A percentile compares a stretch with the other conserved stretches of the same genome.
phyloP scores from a whole-genome alignment of 2,797 vertebrate species.

The Argya squamiceps region DNA sequence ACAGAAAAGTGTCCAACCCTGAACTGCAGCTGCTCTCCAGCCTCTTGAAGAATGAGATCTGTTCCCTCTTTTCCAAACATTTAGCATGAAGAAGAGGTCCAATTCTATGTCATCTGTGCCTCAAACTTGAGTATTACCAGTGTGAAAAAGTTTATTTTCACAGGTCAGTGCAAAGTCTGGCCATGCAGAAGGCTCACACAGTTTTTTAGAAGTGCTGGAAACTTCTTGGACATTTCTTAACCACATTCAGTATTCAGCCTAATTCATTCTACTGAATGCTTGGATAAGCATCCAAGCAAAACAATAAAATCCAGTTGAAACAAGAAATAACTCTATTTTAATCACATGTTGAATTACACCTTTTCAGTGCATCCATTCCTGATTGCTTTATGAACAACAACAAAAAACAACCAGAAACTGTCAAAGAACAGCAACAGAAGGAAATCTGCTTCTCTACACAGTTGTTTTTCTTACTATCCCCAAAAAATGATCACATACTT shows the following conservation, averaged over 20 bases:
- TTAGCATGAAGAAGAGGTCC: background rate
- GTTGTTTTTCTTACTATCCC: background rate
- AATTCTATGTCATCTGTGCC: background rate
- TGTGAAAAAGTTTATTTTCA: background rate
- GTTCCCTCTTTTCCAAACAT: background rate
- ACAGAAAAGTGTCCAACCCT: background rate
- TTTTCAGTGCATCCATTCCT: background rate
- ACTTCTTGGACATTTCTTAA: background rate
- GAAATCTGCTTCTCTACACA: background rate
- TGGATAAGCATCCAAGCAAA: background rate
- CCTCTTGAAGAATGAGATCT: background rate
- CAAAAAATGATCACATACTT: background rate
- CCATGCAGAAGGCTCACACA: background rate
- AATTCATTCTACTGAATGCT: background rate
- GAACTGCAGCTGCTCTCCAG: background rate
- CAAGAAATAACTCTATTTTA: background rate
- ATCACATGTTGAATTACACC: background rate
- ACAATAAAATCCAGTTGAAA: background rate
- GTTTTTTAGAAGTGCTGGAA: background rate
- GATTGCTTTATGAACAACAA: background rate
- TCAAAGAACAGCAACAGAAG: background rate
- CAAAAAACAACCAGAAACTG: accelerated
- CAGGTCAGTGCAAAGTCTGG: background rate
- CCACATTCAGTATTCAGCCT: background rate
- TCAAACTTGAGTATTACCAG: background rate